Evolutionary conservation across 2,888 invertebrate species (phyloP), one percentile per base, ranked within the genome.

Genomic region (Ormyrus nitidulus): DNA sequence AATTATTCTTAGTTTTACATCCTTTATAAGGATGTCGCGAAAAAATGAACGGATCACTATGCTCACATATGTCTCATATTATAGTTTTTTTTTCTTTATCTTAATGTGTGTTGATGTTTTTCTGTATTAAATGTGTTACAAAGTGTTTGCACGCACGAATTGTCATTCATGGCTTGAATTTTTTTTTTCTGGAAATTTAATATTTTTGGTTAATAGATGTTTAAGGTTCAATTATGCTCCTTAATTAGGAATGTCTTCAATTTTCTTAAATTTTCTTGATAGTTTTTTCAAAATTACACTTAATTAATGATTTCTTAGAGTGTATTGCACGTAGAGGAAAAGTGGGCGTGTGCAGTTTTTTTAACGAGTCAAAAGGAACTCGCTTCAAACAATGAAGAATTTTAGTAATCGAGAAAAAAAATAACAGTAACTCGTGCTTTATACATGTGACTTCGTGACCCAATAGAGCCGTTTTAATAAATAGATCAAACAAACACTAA

Each of bases 21-120:
- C 88, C 87, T 88, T 89, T 86, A 85, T 64, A 89, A 88, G 87
- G 88, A 87, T 88, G 83, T 78, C 82, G 79, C 82, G 59, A 81
- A 77, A 83, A 84, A 84, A 84, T 83, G 76, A 85, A 85, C 82
- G 82, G 81, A 85, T 81, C 82, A 66, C 80, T 85, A 83, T 79
- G 82, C 65, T 81, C 72, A 77, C 82, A 83, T 84, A 80, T 44
- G 69, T 71, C 44, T 71, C 68, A 11, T 69, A 56, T 77, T 71
- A 46, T 48, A 54, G 19, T 46, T 72, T 72, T 71, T 70, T 72
- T 46, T 19, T 64, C 34, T 68, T 53, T 46, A 34, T 34, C 4
- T 34, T 34, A 34, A 34, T 34, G 34, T 9, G 2, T 8, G 5
- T 48, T 71, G 34, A 34, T 34, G 34, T 13, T 62, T 61, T 61